These are phyloP conservation scores for Gobio occitaniae DNA, from an alignment of 2,797 vertebrate species.

Conservation along the genomic window DNA sequence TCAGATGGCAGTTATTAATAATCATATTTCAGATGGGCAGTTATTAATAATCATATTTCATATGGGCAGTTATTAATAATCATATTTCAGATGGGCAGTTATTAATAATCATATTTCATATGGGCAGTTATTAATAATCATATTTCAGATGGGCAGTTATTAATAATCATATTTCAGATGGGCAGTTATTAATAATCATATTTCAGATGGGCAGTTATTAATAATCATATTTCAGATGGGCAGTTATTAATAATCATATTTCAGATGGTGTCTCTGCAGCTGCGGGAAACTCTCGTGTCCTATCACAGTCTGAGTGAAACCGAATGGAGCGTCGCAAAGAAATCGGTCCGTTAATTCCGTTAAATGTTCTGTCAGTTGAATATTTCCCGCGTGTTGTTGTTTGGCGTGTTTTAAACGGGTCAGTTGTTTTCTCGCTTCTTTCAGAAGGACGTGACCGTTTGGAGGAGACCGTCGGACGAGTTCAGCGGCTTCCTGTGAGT, in stretches of 20 bases:
- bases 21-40: too few species aligned
- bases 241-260: background rate
- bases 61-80: too few species aligned
- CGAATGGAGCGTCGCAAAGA: slow-evolving; percentile 61
- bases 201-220: too few species aligned
- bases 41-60: too few species aligned
- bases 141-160: too few species aligned
- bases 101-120: background rate
- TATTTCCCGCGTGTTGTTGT: background rate
- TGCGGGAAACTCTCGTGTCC: slow-evolving; percentile 54
- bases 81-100: too few species aligned
- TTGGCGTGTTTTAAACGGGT: background rate
- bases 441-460: slow-evolving; percentile 85
- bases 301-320: slow-evolving; percentile 51
- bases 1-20: too few species aligned
- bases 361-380: background rate
- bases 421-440: slow-evolving; percentile 46
- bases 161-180: too few species aligned
- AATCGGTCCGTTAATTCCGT: slow-evolving; percentile 42
- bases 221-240: slow-evolving; percentile 35
- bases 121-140: too few species aligned
- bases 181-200: too few species aligned
- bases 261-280: slow-evolving; percentile 32
- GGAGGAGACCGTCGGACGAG: slow-evolving; percentile 84
- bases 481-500: slow-evolving; percentile 88